A percentile compares a stretch with the other conserved stretches of the same genome.
These are phyloP conservation scores for Sylvietta virens DNA, from an alignment of 2,113 vertebrate genomes.

Conservation along the genomic window DNA sequence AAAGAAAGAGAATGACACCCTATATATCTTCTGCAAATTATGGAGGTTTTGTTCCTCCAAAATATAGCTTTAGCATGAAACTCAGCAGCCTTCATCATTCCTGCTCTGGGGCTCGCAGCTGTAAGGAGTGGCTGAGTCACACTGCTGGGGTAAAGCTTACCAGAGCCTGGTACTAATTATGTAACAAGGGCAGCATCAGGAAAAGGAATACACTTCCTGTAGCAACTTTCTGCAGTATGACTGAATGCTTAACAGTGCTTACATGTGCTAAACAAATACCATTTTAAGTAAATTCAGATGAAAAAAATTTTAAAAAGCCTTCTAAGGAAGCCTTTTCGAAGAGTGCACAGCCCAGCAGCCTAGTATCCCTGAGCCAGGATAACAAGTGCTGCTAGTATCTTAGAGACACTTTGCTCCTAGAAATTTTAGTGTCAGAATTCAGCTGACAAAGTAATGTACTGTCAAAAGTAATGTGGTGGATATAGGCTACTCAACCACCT, in stretches of 20 bases:
- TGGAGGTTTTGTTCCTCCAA: background rate
- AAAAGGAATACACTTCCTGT: background rate
- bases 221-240: background rate
- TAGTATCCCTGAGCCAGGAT: background rate
- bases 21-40: background rate
- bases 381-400: background rate
- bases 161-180: background rate
- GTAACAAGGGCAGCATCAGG: background rate
- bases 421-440: background rate
- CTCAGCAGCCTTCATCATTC: background rate
- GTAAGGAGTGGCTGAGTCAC: background rate
- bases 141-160: background rate
- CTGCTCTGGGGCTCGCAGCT: accelerated
- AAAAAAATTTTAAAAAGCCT: too few relatives aligned
- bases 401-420: background rate
- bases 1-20: background rate
- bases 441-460: background rate
- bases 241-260: background rate
- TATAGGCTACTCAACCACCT: background rate
- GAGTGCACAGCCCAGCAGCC: background rate
- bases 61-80: background rate
- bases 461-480: background rate
- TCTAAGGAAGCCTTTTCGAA: background rate
- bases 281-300: background rate
- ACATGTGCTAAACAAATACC: background rate